Base-by-base conservation (phyloP, 2,888 invertebrate species). In the Dusona sp. region DNA sequence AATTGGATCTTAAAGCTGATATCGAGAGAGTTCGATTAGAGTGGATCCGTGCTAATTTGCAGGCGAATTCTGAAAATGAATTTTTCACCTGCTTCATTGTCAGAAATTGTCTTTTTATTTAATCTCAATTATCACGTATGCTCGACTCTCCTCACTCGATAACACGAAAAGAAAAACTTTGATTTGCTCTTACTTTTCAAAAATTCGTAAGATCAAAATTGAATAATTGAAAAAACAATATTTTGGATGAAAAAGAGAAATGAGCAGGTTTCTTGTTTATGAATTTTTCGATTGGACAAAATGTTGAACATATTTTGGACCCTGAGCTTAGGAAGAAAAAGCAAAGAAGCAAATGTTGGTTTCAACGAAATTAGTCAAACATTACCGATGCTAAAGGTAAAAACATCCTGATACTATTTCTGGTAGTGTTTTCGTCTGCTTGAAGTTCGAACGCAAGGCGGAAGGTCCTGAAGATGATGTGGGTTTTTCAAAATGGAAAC, bases 371-470 rank as follows among this genome's bases (percentile, higher is more conserved):
- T 19, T 36, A 75, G 64, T 77, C 42, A 85, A 51, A 85, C 51
- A 38, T 83, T 13, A 16, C 83, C 84, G 29, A 87, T 84, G 67
- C 57, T n/a, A 25, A 83, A 75, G 25, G 80, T 57, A 57, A 70
- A 77, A 29, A 82, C 2, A 16, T 70, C 45, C 13, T 61, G 61
- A 3, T 25, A 75, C 86, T 85, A 88, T 83, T 89, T 88, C 57
- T 81, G 87, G 86, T 92, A 93, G 64, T 92, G 90, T 88, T 90
- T 92, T 83, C 89, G 90, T 42, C 93, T 89, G 29, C 89, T 90
- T 0, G 92, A 92, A 2, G 91, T 91, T 83, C 92, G 90, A 1
- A 91, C 86, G 79, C 91, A 91, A 0, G 92, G 89, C 1, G 91
- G 89, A 11, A 33, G 72, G 25, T 82, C 68, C 2, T 78, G 81